Conservation (phyloP, 2,888 invertebrate genomes). For the Cepaea hortensis region DNA sequence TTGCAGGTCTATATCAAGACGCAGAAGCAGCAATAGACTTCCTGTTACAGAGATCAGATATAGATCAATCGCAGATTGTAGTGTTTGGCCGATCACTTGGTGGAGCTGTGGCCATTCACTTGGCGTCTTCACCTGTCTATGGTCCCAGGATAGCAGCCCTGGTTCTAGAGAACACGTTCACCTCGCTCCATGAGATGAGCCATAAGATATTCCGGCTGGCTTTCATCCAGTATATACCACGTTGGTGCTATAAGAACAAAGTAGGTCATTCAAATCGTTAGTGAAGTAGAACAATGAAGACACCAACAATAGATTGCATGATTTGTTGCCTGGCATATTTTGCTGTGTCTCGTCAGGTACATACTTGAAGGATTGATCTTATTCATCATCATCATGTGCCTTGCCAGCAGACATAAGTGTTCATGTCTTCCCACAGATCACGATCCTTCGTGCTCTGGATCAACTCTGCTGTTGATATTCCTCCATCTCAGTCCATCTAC, state of each 20-base stretch:
- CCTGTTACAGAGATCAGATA: constrained; percentile 86
- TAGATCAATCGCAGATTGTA: constrained; percentile 89
- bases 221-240: constrained; percentile 85
- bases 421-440: too few relatives aligned
- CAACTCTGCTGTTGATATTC: too few relatives aligned
- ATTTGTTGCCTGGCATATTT: too few relatives aligned
- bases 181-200: constrained; percentile 94
- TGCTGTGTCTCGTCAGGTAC: too few relatives aligned
- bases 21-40: constrained; percentile 91
- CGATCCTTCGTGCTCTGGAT: too few relatives aligned
- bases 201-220: constrained; percentile 86
- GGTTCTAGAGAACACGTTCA: constrained; percentile 95
- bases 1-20: constrained; percentile 86
- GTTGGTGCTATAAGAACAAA: constrained; percentile 92
- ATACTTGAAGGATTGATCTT: too few relatives aligned
- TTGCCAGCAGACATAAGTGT: too few relatives aligned
- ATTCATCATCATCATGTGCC: too few relatives aligned
- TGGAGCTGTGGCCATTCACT: constrained; percentile 93
- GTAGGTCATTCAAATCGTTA: constrained; percentile 77
- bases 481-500: too few relatives aligned
- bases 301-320: too few relatives aligned
- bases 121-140: constrained; percentile 86
- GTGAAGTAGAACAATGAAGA: background rate
- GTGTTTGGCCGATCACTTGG: constrained; percentile 92
- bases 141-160: constrained; percentile 88